phyloP scores from a whole-genome alignment of 2,888 invertebrate genomes.

The Byasa hedistus region DNA sequence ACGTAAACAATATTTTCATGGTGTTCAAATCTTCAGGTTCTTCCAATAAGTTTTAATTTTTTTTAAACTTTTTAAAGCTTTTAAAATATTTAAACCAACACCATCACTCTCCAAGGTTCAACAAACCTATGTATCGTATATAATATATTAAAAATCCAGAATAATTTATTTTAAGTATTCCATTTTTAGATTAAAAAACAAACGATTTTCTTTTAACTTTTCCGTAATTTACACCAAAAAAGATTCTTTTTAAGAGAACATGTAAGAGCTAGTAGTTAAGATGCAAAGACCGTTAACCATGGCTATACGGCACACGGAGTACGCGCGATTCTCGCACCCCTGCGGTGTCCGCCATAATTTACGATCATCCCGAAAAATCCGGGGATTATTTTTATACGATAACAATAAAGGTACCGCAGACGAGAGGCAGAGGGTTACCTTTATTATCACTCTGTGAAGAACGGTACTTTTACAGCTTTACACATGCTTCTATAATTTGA shows the following conservation, averaged over 20 bases:
- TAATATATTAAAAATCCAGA: too few relatives aligned
- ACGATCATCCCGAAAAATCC: slow-evolving; percentile 78
- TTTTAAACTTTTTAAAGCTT: too few relatives aligned
- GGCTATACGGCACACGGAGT: slow-evolving; percentile 31
- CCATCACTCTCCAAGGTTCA: too few relatives aligned
- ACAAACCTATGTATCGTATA: too few relatives aligned
- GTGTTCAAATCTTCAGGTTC: too few relatives aligned
- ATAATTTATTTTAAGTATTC: too few relatives aligned
- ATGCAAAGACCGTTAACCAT: slow-evolving; percentile 33
- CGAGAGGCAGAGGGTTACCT: slow-evolving; percentile 81
- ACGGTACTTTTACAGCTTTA: slow-evolving; percentile 73
- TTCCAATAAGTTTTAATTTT: too few relatives aligned
- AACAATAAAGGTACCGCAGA: slow-evolving; percentile 77
- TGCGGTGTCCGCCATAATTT: slow-evolving; percentile 74
- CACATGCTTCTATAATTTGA: slow-evolving; percentile 58
- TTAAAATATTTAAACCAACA: too few relatives aligned
- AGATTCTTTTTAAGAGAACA: slow-evolving; percentile 27
- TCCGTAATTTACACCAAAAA: not conserved
- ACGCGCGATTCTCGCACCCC: slow-evolving; percentile 50
- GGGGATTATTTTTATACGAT: slow-evolving; percentile 79
- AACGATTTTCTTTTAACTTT: too few relatives aligned
- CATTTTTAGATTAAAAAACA: too few relatives aligned
- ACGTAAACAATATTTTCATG: too few relatives aligned
- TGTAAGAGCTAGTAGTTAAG: slow-evolving; percentile 32
- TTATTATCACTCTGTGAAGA: slow-evolving; percentile 76